These are phyloP conservation scores for Coenonympha glycerion DNA, from an alignment of 2,888 invertebrate genomes.

Conservation along the genomic window DNA sequence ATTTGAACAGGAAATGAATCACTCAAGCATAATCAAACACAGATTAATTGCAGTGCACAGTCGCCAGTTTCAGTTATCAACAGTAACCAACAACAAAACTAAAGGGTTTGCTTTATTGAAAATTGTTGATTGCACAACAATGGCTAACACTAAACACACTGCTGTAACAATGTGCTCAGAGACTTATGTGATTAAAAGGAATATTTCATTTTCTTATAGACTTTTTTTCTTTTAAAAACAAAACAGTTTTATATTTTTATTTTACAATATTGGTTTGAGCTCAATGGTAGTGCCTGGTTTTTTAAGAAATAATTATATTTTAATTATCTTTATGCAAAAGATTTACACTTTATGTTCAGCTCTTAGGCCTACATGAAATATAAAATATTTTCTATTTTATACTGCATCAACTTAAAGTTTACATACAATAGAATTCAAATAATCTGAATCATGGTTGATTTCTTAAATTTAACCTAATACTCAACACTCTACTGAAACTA, in stretches of 20 bases:
- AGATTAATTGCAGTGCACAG: constrained; percentile 51
- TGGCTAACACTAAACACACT: constrained; percentile 55
- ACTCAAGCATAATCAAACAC: constrained; percentile 50
- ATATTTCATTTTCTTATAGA: neutral
- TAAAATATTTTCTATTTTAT: too few relatives aligned
- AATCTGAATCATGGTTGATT: too few relatives aligned
- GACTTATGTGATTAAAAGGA: constrained; percentile 28
- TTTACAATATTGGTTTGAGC: too few relatives aligned
- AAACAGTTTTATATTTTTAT: neutral
- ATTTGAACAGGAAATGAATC: constrained; percentile 47
- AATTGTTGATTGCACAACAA: constrained; percentile 71
- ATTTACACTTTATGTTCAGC: too few relatives aligned
- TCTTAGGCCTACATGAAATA: too few relatives aligned
- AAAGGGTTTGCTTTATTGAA: constrained; percentile 67
- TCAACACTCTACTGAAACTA: too few relatives aligned
- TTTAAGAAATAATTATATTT: too few relatives aligned
- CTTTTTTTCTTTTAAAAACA: neutral
- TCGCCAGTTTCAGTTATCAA: constrained; percentile 48
- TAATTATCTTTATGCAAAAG: too few relatives aligned
- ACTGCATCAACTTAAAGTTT: too few relatives aligned
- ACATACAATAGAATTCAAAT: too few relatives aligned
- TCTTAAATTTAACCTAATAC: too few relatives aligned
- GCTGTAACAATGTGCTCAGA: constrained; percentile 43
- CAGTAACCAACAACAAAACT: constrained; percentile 50
- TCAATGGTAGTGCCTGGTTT: too few relatives aligned